phyloP scores from a whole-genome alignment of 1,140 invertebrate species.

The Lepidotrigona ventralis region DNA sequence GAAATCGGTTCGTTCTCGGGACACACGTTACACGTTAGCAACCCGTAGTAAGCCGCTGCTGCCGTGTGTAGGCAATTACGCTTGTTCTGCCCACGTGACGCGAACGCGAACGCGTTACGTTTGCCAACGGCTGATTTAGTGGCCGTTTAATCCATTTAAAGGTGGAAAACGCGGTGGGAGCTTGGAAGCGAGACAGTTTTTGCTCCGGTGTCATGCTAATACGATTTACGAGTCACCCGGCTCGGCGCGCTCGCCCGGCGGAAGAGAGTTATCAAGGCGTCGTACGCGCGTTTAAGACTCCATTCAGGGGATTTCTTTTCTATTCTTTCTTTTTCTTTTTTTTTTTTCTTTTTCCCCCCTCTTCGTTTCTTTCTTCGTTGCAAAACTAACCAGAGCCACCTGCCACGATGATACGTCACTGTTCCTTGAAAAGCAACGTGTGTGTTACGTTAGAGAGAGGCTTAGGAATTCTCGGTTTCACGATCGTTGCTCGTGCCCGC shows the following conservation, averaged over 20 bases:
- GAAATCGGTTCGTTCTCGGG: too few species aligned
- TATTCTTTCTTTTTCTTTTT: not conserved
- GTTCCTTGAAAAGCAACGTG: not conserved
- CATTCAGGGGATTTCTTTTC: not conserved
- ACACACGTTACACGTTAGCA: too few species aligned
- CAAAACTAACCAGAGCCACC: not conserved
- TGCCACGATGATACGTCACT: not conserved
- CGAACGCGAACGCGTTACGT: slow-evolving; percentile 26
- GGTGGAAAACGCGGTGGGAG: slow-evolving; percentile 29
- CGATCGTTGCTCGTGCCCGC: not conserved
- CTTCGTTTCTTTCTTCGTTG: too few species aligned
- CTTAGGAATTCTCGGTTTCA: not conserved
- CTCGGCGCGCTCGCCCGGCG: not conserved
- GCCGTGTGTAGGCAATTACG: slow-evolving; percentile 25
- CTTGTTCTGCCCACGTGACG: slow-evolving; percentile 26
- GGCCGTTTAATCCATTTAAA: slow-evolving; percentile 39
- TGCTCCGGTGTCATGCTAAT: slow-evolving; percentile 35
- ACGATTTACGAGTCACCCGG: slow-evolving; percentile 39
- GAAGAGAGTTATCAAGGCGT: slow-evolving; percentile 37
- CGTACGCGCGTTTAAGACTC: not conserved
- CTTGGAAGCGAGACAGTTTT: slow-evolving; percentile 15
- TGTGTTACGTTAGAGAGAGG: not conserved
- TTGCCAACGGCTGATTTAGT: slow-evolving; percentile 40
- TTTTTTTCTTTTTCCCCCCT: not conserved
- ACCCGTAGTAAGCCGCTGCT: too few species aligned